phyloP scores from a whole-genome alignment of 2,888 invertebrate species.

The Lycia hirtaria region DNA sequence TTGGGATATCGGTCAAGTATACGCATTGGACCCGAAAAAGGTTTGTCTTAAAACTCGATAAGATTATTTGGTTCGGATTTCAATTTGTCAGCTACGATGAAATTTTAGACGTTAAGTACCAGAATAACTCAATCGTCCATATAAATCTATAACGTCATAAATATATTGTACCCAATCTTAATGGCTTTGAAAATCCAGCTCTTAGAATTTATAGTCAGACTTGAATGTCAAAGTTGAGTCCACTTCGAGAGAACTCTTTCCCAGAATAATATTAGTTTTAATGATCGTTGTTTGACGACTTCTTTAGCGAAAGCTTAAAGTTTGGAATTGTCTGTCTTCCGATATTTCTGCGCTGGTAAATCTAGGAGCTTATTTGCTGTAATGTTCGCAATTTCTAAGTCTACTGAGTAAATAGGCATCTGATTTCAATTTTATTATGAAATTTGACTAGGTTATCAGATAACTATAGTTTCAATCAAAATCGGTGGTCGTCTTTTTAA shows the following conservation, averaged over 20 bases:
- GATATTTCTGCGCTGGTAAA: constrained; percentile 28
- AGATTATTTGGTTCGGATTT: constrained; percentile 7
- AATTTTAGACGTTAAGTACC: background rate
- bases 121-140: background rate
- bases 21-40: constrained; percentile 27
- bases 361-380: constrained; percentile 26
- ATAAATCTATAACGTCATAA: background rate
- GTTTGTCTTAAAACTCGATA: constrained; percentile 13
- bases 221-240: constrained; percentile 39
- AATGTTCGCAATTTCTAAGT: constrained; percentile 16
- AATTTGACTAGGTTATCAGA: too few species aligned
- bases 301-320: constrained; percentile 36
- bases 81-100: background rate
- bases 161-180: constrained; percentile 8
- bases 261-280: constrained; percentile 43
- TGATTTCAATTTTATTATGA: constrained; percentile 23
- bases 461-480: too few species aligned
- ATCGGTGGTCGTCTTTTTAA: too few species aligned
- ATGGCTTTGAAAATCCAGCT: constrained; percentile 25
- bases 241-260: constrained; percentile 38
- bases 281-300: constrained; percentile 43
- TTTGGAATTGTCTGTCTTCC: constrained; percentile 34
- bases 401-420: constrained; percentile 12
- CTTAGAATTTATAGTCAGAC: constrained; percentile 35
- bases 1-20: constrained; percentile 45